These are phyloP conservation scores for Dascyllus trimaculatus DNA, from an alignment of 2,113 vertebrate species.

Conservation along the genomic window DNA sequence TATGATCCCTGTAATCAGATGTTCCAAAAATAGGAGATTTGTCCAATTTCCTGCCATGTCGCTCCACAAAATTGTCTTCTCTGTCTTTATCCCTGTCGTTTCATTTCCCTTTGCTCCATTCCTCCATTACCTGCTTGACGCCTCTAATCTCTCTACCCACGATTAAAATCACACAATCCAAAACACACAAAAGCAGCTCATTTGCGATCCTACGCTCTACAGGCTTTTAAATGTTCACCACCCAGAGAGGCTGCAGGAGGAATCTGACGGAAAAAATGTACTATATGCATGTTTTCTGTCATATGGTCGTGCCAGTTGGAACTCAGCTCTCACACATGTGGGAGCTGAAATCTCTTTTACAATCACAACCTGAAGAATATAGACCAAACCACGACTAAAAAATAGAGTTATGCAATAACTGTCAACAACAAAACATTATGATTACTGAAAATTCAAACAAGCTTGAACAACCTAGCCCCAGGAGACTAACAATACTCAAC, in stretches of 20 bases:
- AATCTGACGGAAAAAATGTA: not conserved
- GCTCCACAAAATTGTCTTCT: conserved; percentile 25
- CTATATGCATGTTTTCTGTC: too few relatives aligned
- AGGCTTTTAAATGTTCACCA: conserved; percentile 9
- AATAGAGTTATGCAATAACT: too few relatives aligned
- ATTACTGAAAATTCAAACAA: too few relatives aligned
- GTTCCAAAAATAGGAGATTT: conserved; percentile 64
- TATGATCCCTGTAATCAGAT: conserved; percentile 60
- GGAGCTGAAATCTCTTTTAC: not conserved
- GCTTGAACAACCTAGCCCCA: too few relatives aligned
- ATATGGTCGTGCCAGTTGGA: too few relatives aligned
- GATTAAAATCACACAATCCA: conserved; percentile 46
- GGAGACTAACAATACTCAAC: too few relatives aligned
- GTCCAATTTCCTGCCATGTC: conserved; percentile 63
- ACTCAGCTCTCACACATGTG: not conserved
- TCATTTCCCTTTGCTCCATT: conserved; percentile 41
- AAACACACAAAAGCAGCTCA: conserved; percentile 34
- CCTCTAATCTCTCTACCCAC: conserved; percentile 22
- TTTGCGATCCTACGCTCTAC: conserved; percentile 23
- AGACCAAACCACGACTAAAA: too few relatives aligned
- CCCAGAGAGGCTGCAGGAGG: not conserved
- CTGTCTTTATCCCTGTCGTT: conserved; percentile 32
- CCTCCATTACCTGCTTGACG: conserved; percentile 39
- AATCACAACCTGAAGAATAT: too few relatives aligned
- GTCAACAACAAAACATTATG: too few relatives aligned